Evolutionary conservation across 1,140 invertebrate genomes (phyloP).

Genomic region (Gryon sp.): DNA sequence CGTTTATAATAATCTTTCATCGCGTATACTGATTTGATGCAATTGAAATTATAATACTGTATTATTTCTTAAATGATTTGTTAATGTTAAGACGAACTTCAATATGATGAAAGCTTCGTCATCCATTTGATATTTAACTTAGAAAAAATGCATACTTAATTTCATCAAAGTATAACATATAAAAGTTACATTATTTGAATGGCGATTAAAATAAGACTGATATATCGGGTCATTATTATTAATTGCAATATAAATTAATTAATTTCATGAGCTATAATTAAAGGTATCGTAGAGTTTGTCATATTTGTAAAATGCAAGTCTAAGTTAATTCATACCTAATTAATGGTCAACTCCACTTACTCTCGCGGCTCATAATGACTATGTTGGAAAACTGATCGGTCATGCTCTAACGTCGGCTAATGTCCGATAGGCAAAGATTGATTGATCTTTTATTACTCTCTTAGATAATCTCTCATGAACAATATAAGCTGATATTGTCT

Average conservation of each 20-base stretch:
- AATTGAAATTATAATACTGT: no score
- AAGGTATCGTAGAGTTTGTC: background rate
- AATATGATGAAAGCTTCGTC: no score
- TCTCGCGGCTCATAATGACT: slow-evolving; percentile 19
- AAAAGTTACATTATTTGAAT: no score
- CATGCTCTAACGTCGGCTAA: slow-evolving; percentile 43
- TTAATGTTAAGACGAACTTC: no score
- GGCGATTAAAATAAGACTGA: background rate
- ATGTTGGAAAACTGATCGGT: slow-evolving; percentile 43
- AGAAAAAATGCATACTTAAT: background rate
- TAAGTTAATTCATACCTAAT: slow-evolving; percentile 37
- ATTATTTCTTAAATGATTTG: no score
- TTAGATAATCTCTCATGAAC: slow-evolving; percentile 26
- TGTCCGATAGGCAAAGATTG: slow-evolving; percentile 46
- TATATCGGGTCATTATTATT: slow-evolving; percentile 19
- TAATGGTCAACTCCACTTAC: slow-evolving; percentile 41
- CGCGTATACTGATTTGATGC: no score
- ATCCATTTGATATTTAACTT: slow-evolving; percentile 14
- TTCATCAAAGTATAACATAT: no score
- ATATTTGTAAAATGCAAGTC: slow-evolving; percentile 14
- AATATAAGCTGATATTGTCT: slow-evolving; percentile 33
- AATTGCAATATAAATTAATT: slow-evolving; percentile 32
- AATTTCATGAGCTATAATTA: slow-evolving; percentile 17
- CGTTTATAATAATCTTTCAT: no score
- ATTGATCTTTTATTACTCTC: slow-evolving; percentile 49